Percentiles rank a stretch among this genome's conserved stretches.
Evolutionary conservation across 2,113 vertebrate genomes (phyloP).

Genomic region (Mustela nigripes): DNA sequence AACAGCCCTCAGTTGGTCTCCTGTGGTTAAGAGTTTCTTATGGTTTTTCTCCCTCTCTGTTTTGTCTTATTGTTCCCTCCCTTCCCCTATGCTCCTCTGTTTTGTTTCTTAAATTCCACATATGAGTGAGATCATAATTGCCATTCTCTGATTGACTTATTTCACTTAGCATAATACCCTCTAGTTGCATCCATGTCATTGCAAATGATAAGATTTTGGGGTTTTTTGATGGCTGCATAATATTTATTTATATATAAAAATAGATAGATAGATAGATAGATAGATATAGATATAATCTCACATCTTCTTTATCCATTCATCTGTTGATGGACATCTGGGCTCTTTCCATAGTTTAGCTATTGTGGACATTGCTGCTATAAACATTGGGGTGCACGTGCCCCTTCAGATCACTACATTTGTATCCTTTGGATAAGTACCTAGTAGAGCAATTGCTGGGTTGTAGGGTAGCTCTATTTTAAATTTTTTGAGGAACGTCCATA

Average conservation of each 20-base stretch:
- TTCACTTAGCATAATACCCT: neutral
- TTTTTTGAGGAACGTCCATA: too few species aligned
- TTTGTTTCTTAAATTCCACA: neutral
- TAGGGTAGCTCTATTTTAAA: too few species aligned
- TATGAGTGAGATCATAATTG: neutral
- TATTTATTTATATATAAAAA: neutral
- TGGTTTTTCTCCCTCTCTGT: neutral
- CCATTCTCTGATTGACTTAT: neutral
- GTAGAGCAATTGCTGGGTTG: too few species aligned
- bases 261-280: too few species aligned
- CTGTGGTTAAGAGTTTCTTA: neutral
- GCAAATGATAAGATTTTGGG: neutral
- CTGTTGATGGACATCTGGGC: neutral
- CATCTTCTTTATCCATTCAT: neutral
- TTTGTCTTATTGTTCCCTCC: neutral
- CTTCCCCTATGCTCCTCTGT: neutral
- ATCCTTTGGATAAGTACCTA: too few species aligned
- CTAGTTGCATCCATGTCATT: neutral
- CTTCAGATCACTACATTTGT: too few species aligned
- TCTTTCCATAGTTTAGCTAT: neutral
- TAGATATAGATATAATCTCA: too few species aligned
- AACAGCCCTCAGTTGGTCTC: neutral
- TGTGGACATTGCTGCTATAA: neutral
- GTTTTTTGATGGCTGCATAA: neutral
- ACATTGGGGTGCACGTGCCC: too few species aligned